A percentile compares a stretch with the other conserved stretches of the same genome.
Conservation (phyloP, 2,888 invertebrate species). For the Himalopsyche anomala region DNA sequence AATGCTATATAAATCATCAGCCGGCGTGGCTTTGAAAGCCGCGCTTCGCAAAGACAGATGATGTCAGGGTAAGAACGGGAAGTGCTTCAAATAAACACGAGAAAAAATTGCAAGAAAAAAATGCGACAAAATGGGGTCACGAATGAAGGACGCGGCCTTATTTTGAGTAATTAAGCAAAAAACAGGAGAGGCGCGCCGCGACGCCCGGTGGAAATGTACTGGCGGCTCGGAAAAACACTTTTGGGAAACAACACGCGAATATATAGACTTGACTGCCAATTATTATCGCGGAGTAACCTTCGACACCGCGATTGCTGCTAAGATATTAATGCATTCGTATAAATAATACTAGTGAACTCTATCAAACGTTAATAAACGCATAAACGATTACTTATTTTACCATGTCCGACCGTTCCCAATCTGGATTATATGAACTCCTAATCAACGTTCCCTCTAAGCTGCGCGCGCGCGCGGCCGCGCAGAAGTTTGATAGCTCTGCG, state of each 20-base stretch:
- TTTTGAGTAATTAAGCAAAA: slow-evolving; percentile 29
- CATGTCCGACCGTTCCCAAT: too few relatives aligned
- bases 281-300: background rate
- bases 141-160: slow-evolving; percentile 26
- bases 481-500: too few relatives aligned
- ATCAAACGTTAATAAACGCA: too few relatives aligned
- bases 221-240: slow-evolving; percentile 3
- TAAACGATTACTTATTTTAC: too few relatives aligned
- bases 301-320: background rate
- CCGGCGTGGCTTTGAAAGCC: too few relatives aligned
- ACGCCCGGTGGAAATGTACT: slow-evolving; percentile 7
- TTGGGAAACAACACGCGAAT: background rate
- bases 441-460: too few relatives aligned
- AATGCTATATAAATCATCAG: too few relatives aligned
- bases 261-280: background rate
- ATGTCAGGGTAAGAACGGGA: background rate
- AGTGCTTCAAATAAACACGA: background rate
- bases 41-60: background rate
- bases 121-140: slow-evolving; percentile 8
- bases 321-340: background rate
- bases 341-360: background rate
- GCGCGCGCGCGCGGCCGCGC: too few relatives aligned
- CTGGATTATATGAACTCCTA: too few relatives aligned
- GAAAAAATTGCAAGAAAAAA: background rate
- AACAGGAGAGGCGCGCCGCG: background rate